phyloP scores from a whole-genome alignment of 2,113 vertebrate genomes.

The Zosterops lateralis region DNA sequence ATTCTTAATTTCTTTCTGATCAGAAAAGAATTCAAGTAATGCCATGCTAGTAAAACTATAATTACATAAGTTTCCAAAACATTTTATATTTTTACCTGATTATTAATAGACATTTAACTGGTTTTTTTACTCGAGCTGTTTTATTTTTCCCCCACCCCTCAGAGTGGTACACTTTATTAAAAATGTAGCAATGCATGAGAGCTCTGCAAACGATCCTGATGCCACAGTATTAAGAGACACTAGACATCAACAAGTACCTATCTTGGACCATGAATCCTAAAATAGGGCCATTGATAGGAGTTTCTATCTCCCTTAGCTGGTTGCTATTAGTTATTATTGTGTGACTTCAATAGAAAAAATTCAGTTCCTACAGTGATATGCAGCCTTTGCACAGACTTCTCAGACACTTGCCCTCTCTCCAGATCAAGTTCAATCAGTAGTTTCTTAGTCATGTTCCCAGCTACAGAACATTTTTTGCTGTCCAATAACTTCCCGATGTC shows the following conservation, averaged over 20 bases:
- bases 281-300: not conserved
- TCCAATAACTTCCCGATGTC: conserved; percentile 18
- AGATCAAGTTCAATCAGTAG: conserved; percentile 8
- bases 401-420: not conserved
- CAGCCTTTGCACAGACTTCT: not conserved
- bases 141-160: not conserved
- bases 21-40: not conserved
- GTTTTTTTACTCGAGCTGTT: not conserved
- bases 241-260: not conserved
- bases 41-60: not conserved
- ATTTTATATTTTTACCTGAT: not conserved
- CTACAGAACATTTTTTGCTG: not conserved
- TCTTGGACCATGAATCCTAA: not conserved
- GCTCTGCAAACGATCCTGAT: not conserved
- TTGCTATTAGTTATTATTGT: not conserved
- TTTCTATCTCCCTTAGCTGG: not conserved
- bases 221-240: not conserved
- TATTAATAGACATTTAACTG: not conserved
- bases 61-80: not conserved
- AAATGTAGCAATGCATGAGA: not conserved
- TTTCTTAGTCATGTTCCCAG: conserved; percentile 1
- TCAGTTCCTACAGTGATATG: not conserved
- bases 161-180: not conserved
- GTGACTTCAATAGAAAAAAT: conserved; percentile 14
- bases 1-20: not conserved